phyloP scores from a whole-genome alignment of 2,888 invertebrate genomes.

The Euplexia lucipara region DNA sequence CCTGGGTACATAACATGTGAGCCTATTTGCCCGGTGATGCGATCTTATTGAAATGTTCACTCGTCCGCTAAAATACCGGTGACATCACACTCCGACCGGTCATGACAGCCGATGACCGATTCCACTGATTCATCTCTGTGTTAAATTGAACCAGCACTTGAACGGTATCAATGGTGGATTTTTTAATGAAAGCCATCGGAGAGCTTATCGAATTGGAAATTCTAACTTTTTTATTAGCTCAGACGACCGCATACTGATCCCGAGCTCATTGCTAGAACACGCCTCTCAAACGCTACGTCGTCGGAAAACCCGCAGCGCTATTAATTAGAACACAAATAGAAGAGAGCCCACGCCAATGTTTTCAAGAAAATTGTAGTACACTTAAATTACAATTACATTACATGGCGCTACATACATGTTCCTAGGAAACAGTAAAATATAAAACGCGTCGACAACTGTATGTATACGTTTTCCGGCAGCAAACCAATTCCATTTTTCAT shows the following conservation, averaged over 20 bases:
- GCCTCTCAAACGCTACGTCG: slow-evolving; percentile 20
- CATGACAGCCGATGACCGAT: slow-evolving; percentile 42
- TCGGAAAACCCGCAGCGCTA: slow-evolving; percentile 37
- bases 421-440: slow-evolving; percentile 42
- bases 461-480: slow-evolving; percentile 66
- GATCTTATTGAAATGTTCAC: slow-evolving; percentile 31
- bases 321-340: slow-evolving; percentile 58
- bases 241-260: slow-evolving; percentile 12
- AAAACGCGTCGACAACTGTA: slow-evolving; percentile 56
- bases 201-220: neutral
- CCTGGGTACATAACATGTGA: neutral
- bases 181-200: neutral
- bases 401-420: slow-evolving; percentile 22
- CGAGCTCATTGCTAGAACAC: slow-evolving; percentile 20
- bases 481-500: slow-evolving; percentile 82
- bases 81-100: slow-evolving; percentile 49
- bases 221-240: slow-evolving; percentile 5
- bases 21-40: slow-evolving; percentile 32
- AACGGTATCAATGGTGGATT: neutral
- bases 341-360: slow-evolving; percentile 19
- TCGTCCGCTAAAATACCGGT: slow-evolving; percentile 41
- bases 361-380: slow-evolving; percentile 25
- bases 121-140: slow-evolving; percentile 49
- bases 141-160: slow-evolving; percentile 25
- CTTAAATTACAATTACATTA: slow-evolving; percentile 32